These are phyloP conservation scores for Caerostris extrusa DNA, from an alignment of 1,140 invertebrate species.

Conservation along the genomic window DNA sequence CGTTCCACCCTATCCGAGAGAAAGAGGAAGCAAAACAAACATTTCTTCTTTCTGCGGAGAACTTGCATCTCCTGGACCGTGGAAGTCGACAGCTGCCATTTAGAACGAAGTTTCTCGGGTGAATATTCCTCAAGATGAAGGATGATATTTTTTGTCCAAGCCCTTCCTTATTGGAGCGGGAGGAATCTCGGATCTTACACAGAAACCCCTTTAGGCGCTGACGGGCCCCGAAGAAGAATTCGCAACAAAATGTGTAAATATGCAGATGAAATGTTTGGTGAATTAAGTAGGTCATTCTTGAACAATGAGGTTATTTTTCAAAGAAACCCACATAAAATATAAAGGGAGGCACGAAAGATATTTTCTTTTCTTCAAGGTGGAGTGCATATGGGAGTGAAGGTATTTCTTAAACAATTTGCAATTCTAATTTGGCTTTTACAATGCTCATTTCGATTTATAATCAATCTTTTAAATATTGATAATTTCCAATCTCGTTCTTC, in stretches of 20 bases:
- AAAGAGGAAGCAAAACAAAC: background rate
- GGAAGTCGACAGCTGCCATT: background rate
- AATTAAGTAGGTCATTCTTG: background rate
- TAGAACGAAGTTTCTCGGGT: conserved; percentile 4
- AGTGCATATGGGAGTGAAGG: background rate
- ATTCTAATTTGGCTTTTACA: background rate
- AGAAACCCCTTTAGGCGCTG: background rate
- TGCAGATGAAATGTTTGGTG: background rate
- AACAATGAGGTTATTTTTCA: background rate
- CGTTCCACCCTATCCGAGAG: no score
- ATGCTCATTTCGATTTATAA: background rate
- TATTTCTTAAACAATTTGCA: background rate
- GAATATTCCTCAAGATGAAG: background rate
- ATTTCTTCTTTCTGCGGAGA: background rate
- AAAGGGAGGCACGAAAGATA: no score
- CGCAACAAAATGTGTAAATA: no score
- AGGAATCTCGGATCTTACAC: conserved; percentile 3
- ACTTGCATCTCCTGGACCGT: background rate
- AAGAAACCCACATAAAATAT: background rate
- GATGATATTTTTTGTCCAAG: background rate
- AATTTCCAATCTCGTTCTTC: no score
- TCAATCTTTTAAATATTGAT: no score
- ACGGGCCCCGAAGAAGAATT: background rate
- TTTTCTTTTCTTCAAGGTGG: no score
- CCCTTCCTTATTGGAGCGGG: background rate